Conservation (phyloP, 2,888 invertebrate species). For the Lymantria monacha region DNA sequence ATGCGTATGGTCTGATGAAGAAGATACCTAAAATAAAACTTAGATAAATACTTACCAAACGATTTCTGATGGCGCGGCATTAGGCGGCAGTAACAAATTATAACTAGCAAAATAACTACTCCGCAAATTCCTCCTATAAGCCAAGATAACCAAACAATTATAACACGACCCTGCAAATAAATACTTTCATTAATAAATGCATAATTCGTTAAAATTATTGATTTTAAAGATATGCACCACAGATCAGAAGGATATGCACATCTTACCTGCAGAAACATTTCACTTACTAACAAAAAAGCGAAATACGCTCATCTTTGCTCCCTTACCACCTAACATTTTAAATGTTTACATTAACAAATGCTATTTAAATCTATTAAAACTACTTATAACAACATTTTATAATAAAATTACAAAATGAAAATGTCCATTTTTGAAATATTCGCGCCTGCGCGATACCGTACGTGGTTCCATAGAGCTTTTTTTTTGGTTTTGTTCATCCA, state of each 20-base stretch:
- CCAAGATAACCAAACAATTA: slow-evolving; percentile 81
- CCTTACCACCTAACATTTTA: slow-evolving; percentile 63
- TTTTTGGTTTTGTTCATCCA: no score
- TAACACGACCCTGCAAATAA: slow-evolving; percentile 73
- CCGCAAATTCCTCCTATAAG: slow-evolving; percentile 84
- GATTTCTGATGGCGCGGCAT: slow-evolving; percentile 87
- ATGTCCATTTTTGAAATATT: slow-evolving; percentile 42
- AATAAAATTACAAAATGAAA: slow-evolving; percentile 33
- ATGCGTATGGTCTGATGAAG: no score
- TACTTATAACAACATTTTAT: slow-evolving; percentile 28
- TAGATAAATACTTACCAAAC: slow-evolving; percentile 76
- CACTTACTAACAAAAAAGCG: slow-evolving; percentile 65
- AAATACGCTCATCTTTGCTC: slow-evolving; percentile 61
- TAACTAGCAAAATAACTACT: slow-evolving; percentile 83
- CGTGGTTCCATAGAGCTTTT: no score
- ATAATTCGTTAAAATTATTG: slow-evolving; percentile 35
- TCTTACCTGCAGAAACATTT: slow-evolving; percentile 77
- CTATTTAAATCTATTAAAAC: slow-evolving; percentile 49
- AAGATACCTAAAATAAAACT: no score
- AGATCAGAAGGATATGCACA: slow-evolving; percentile 10
- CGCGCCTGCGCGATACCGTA: slow-evolving; percentile 47
- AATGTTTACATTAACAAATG: slow-evolving; percentile 39
- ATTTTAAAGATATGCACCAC: slow-evolving; percentile 24
- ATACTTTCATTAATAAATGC: slow-evolving; percentile 17
- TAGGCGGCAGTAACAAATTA: slow-evolving; percentile 86